phyloP scores from a whole-genome alignment of 2,113 vertebrate species.

The Amphilophus citrinellus region DNA sequence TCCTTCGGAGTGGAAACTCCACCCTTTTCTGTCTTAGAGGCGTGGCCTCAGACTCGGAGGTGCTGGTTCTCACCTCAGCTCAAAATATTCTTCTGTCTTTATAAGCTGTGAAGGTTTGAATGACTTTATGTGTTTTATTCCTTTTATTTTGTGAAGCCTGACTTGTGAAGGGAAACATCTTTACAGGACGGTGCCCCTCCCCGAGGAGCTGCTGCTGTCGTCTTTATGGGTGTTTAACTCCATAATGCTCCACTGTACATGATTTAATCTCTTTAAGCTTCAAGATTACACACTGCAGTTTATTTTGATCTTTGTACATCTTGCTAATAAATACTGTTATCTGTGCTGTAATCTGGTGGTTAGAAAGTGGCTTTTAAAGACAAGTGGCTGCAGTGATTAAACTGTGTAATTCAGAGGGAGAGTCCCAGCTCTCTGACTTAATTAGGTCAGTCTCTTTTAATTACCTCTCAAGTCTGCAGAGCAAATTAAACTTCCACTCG shows the following conservation, averaged over 20 bases:
- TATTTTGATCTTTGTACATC: background rate
- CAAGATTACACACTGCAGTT: background rate
- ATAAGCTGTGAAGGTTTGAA: background rate
- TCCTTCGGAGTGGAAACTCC: background rate
- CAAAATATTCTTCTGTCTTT: no score
- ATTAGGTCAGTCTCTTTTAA: slow-evolving; percentile 67
- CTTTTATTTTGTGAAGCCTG: background rate
- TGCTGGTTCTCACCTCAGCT: no score
- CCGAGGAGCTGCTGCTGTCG: background rate
- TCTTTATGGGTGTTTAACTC: slow-evolving; percentile 10
- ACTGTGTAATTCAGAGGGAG: slow-evolving; percentile 30
- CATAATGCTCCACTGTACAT: background rate
- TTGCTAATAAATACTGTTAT: slow-evolving; percentile 8
- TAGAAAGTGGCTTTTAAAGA: slow-evolving; percentile 3
- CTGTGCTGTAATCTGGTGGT: background rate
- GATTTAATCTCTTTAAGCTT: background rate
- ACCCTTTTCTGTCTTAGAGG: no score
- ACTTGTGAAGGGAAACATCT: no score
- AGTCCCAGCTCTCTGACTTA: slow-evolving; percentile 43
- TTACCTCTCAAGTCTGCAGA: slow-evolving; percentile 47
- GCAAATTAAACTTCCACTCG: slow-evolving; percentile 23
- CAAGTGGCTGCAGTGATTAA: slow-evolving; percentile 19
- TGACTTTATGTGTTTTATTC: background rate
- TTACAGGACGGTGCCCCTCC: background rate
- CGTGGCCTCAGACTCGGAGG: no score